Conservation (phyloP, 2,113 vertebrate genomes). For the Picathartes gymnocephalus region DNA sequence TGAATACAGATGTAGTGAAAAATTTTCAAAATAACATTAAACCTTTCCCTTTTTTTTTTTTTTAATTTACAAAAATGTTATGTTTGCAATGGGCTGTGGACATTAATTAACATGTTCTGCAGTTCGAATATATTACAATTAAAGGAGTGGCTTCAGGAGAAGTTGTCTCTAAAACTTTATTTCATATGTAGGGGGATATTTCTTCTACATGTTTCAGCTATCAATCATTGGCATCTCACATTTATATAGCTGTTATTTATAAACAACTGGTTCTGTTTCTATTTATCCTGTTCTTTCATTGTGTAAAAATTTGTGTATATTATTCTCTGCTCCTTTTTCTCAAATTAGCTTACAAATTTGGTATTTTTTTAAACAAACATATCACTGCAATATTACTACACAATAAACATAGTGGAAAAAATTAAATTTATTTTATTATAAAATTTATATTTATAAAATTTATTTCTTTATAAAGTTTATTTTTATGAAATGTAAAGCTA, state of each 20-base stretch:
- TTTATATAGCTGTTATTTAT: constrained; percentile 4
- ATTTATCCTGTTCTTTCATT: background rate
- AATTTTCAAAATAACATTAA: background rate
- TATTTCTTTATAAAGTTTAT: background rate
- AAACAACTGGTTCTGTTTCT: background rate
- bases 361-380: background rate
- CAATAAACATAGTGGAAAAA: background rate
- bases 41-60: background rate
- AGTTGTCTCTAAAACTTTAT: background rate
- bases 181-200: background rate
- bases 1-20: background rate
- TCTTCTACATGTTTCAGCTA: background rate
- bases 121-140: constrained; percentile 2
- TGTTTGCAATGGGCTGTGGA: background rate
- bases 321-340: background rate
- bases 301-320: background rate
- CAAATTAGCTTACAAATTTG: background rate
- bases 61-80: background rate
- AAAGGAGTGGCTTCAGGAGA: background rate
- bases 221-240: background rate
- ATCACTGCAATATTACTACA: background rate
- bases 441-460: too few relatives aligned
- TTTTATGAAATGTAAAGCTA: background rate
- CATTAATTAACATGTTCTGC: constrained; percentile 26
- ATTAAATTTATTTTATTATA: background rate